These are phyloP conservation scores for Zaprionus lachaisei DNA, from an alignment of 1,140 invertebrate genomes.

Conservation along the genomic window DNA sequence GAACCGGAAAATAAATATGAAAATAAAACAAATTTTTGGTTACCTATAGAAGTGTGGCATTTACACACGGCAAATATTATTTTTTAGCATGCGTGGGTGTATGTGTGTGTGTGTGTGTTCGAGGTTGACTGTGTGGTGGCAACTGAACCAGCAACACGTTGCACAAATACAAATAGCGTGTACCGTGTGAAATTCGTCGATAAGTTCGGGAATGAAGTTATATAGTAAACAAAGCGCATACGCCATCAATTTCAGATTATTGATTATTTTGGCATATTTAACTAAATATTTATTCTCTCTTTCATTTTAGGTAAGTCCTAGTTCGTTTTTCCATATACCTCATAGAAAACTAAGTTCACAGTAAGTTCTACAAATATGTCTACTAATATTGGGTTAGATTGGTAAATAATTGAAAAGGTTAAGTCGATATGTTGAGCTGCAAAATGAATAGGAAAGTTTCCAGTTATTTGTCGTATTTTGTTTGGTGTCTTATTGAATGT, in stretches of 20 bases:
- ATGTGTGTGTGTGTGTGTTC: slow-evolving; percentile 4
- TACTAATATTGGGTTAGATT: slow-evolving; percentile 36
- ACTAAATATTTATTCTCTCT: slow-evolving; percentile 16
- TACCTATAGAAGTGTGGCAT: slow-evolving; percentile 73
- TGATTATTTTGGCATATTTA: slow-evolving; percentile 15
- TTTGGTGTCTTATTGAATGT: neutral
- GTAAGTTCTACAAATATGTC: slow-evolving; percentile 61
- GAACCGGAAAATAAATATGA: slow-evolving; percentile 63
- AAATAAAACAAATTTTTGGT: slow-evolving; percentile 74
- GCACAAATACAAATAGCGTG: slow-evolving; percentile 51
- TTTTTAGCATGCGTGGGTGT: slow-evolving; percentile 23
- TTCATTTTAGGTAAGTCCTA: slow-evolving; percentile 64
- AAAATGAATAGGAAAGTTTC: neutral
- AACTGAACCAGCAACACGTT: slow-evolving; percentile 46
- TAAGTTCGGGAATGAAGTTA: neutral
- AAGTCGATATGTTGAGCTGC: neutral
- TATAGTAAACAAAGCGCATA: slow-evolving; percentile 8
- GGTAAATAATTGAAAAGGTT: slow-evolving; percentile 2
- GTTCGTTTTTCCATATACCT: slow-evolving; percentile 12
- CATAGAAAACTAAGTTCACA: slow-evolving; percentile 59
- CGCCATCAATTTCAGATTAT: slow-evolving; percentile 24
- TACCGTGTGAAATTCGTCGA: slow-evolving; percentile 24
- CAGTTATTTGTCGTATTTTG: slow-evolving; percentile 2
- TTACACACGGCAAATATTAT: slow-evolving; percentile 70
- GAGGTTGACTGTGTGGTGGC: slow-evolving; percentile 26